Evolutionary conservation across 2,113 vertebrate species (phyloP).

Genomic region (Onychostoma macrolepis): DNA sequence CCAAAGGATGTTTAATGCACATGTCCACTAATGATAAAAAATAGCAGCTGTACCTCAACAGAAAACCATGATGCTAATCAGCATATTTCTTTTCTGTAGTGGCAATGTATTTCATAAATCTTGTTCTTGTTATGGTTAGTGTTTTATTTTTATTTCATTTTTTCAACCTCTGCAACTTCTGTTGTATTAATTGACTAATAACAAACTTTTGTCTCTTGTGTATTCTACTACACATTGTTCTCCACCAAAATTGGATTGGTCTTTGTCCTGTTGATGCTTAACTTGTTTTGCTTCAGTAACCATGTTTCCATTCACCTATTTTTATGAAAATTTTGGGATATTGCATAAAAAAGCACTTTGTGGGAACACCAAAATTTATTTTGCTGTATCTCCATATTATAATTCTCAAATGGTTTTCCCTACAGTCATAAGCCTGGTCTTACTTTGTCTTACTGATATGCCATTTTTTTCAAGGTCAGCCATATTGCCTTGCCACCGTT

Average conservation of each 20-base stretch:
- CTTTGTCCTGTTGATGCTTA: too few relatives aligned
- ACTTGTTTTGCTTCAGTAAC: too few relatives aligned
- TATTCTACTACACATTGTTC: not conserved
- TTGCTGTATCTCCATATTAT: not conserved
- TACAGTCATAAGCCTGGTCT: not conserved
- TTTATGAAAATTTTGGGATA: not conserved
- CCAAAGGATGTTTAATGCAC: conserved; percentile 9
- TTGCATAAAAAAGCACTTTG: too few relatives aligned
- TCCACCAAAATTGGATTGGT: not conserved
- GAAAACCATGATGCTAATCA: not conserved
- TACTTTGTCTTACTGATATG: not conserved
- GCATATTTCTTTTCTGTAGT: not conserved
- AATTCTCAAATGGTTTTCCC: not conserved
- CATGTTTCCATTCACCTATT: too few relatives aligned
- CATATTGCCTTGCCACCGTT: not conserved
- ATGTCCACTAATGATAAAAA: conserved; percentile 25
- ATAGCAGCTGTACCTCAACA: not conserved
- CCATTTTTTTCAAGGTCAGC: not conserved
- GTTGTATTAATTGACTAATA: not conserved
- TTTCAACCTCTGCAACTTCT: not conserved
- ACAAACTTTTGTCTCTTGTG: not conserved
- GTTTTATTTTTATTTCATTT: not conserved
- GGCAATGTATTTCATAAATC: conserved; percentile 26
- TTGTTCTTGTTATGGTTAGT: conserved; percentile 17
- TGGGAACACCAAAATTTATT: not conserved